Conservation (phyloP, 2,797 vertebrate species). For the Pristis pectinata region DNA sequence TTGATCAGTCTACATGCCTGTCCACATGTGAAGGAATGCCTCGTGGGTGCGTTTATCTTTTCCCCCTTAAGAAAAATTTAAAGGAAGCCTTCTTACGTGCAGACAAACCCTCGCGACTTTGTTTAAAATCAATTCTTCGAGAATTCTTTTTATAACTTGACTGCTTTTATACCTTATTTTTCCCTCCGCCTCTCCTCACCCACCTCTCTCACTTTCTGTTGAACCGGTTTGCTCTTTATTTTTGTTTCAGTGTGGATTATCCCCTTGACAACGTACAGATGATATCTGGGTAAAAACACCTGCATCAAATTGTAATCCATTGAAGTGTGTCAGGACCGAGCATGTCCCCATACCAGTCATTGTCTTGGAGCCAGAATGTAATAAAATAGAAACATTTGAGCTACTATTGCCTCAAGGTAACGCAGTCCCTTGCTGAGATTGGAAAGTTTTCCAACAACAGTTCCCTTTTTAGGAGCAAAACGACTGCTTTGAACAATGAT, state of each 20-base stretch:
- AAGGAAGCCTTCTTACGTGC: background rate
- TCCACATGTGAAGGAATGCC: background rate
- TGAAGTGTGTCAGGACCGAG: slow-evolving; percentile 31
- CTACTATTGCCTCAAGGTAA: slow-evolving; percentile 46
- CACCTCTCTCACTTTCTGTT: slow-evolving; percentile 59
- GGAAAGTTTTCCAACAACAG: slow-evolving; percentile 39
- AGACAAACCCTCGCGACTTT: background rate
- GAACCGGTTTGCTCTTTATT: slow-evolving; percentile 69
- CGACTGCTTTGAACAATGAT: background rate
- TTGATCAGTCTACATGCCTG: background rate
- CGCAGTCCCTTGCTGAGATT: slow-evolving; percentile 44
- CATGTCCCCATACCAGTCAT: slow-evolving; percentile 52
- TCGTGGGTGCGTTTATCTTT: background rate
- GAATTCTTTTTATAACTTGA: background rate
- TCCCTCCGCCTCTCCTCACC: background rate
- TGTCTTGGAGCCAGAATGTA: slow-evolving; percentile 55
- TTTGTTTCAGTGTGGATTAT: slow-evolving; percentile 60
- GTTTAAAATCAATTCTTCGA: background rate
- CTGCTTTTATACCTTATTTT: background rate
- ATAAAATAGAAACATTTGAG: slow-evolving; percentile 49
- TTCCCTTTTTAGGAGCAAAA: background rate
- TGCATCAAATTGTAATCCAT: slow-evolving; percentile 17
- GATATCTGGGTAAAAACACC: slow-evolving; percentile 48
- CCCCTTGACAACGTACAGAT: slow-evolving; percentile 61
- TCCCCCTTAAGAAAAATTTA: background rate